Percentiles rank a stretch among this genome's conserved stretches.
Evolutionary conservation across 2,888 invertebrate genomes (phyloP).

Genomic region (Hedya salicella): DNA sequence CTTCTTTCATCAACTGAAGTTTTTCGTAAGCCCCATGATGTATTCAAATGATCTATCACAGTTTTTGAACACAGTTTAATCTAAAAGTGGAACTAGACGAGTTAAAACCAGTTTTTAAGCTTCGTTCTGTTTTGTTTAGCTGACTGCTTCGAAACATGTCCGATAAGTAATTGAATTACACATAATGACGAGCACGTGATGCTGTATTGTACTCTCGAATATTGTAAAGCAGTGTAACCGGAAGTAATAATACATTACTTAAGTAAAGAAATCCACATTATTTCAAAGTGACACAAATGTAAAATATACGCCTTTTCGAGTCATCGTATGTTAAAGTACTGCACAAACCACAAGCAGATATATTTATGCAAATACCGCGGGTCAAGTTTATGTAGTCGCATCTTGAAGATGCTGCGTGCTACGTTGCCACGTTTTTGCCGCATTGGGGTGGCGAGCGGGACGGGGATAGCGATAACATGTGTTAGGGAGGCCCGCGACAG

Average conservation of each 20-base stretch:
- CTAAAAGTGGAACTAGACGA: constrained; percentile 14
- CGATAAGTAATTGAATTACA: neutral
- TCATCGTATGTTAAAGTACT: neutral
- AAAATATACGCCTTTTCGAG: neutral
- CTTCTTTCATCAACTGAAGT: neutral
- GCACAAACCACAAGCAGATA: neutral
- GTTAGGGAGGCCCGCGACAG: constrained; percentile 49
- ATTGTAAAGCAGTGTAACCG: neutral
- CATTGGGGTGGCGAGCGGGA: constrained; percentile 73
- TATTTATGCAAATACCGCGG: constrained; percentile 20
- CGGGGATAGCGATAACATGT: constrained; percentile 49
- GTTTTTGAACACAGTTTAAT: constrained; percentile 26
- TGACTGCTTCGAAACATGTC: neutral
- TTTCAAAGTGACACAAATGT: neutral
- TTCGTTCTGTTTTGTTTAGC: neutral
- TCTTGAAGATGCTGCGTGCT: constrained; percentile 62
- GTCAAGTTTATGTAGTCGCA: constrained; percentile 33
- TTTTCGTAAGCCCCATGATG: constrained; percentile 1
- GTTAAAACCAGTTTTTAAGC: neutral
- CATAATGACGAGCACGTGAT: constrained; percentile 1
- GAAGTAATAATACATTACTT: neutral
- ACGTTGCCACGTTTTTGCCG: constrained; percentile 75
- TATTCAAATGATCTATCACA: constrained; percentile 26
- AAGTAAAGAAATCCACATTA: too few relatives aligned
- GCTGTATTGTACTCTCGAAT: neutral